Base-by-base conservation (phyloP, 1,140 invertebrate species). In the Hycleus cichorii region DNA sequence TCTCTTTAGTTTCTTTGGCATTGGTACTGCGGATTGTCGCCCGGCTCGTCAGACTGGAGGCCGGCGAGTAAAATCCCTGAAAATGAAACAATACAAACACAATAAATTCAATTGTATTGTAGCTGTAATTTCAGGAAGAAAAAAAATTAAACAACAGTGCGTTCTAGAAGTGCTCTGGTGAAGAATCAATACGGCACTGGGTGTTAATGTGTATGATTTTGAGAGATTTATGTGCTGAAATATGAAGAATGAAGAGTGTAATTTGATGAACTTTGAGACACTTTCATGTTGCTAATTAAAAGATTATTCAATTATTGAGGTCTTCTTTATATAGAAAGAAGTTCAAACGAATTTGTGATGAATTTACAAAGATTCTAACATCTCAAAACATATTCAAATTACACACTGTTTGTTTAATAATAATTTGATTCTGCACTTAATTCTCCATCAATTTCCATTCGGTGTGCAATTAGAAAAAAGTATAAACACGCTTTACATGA, bases 1-100 rank as follows among this genome's bases (percentile, higher is more conserved):
- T 83, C 57, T 92, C 88, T 71, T 91, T 92, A 0, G 80, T 85
- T 64, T 89, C 86, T 68, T 91, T 92, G 0, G 81, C 77, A 60
- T 81, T 82, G 53, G 82, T 82, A 3, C 76, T 78, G 9, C 83
- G 76, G 59, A 84, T 84, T 24, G 78, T 81, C 0, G 85, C 81
- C 12, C 83, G 76, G 42, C 81, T 82, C 0, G 81, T 78, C 25
- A 78, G 73, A 57, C 77, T 80, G 12, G 74, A 70, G 8, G 82
- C 82, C 3, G 85, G 83, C 0, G 84, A 86, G 65, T 85, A 88
- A 68, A 82, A 84, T 27, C 84, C 85, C 87, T 89, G 70, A 0
- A 74, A 74, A 55, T 5, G 4, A 44, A 52, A 8, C 4, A 40
- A 42, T 25, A 24, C 4, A 38, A 49, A 18, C 32, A 32, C 32